Evolutionary conservation across 2,113 vertebrate genomes (phyloP), one percentile per base, ranked within the genome.

Genomic region (Scomber japonicus): DNA sequence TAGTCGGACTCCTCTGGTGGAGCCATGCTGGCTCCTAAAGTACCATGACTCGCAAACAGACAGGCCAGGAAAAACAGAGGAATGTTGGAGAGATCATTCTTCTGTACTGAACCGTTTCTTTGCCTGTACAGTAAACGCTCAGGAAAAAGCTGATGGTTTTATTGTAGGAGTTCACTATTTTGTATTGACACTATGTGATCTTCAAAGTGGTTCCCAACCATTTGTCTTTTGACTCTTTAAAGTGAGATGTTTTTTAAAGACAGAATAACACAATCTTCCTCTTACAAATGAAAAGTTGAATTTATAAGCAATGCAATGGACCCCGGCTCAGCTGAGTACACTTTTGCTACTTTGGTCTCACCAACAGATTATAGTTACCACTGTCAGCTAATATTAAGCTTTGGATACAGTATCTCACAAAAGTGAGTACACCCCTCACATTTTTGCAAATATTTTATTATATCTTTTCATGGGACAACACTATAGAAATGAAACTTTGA

Each of bases 1-100:
- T 94, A 93, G 92, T 66, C 30, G 91, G 84, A 85, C 91, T 93
- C 93, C 91, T 91, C 88, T 74, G 83, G 87, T 59, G 87, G 84
- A 90, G 84, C 85, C 90, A 59, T 51, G 85, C 91, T 91, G 88
- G 90, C 85, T 87, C 78, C 82, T 78, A 81, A 67, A 91, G 90
- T 80, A 85, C 80, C 79, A 78, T 87, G 82, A 85, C 90, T 88
- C 67, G 75, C 87, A 82, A 89, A 90, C 78, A 93, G 87, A 84
- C 79, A 71, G 71, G 88, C 88, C 85, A 92, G 92, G 87, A 90
- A 92, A 93, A 91, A 92, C 88, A 89, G 84, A 88, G 65, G 86
- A 85, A 88, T 85, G 88, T 82, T 83, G 78, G 88, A 81, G 76
- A 50, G 63, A 78, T 81, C 72, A 56, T 71, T 84, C 72, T 53